Evolutionary conservation across 1,140 invertebrate genomes (phyloP), one percentile per base, ranked within the genome.

Genomic region (Sarcophaga bullata): DNA sequence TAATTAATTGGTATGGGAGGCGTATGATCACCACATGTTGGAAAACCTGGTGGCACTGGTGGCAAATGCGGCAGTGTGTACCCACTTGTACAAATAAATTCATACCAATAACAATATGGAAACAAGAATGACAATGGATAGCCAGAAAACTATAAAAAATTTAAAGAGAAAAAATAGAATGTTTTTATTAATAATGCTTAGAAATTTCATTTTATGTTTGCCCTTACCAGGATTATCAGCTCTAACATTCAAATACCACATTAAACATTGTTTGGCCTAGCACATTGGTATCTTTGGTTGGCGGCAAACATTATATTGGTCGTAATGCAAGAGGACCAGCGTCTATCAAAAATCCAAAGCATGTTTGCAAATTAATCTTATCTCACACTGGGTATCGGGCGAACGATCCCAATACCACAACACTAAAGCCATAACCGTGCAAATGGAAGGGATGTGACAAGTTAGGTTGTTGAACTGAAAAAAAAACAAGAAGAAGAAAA

Each of bases 211-310:
- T n/a, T 47, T 25, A 68, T 6, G 19, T 6, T 0, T 17, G 0
- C 46, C 86, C 85, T 91, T 87, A 95, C 95, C 92, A 83, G 97
- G 96, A 92, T 98, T 98, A 85, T 95, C 94, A 54, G n/a, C 97
- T 86, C 95, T 93, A 91, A 98, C n/a, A 97, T 88, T 97, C 93
- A 83, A 98, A 92, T 58, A 98, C 95, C 52, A 97, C 95, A 90
- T n/a, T 98, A 98, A 83, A 97, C 97, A 86, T 98, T 98, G 89
- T 98, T 97, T 50, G 97, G 97, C 13, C 98, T 95, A 37, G 96
- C 96, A 83, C n/a, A n/a, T 98, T 96, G 0, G 97, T 97, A 88
- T 98, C 97, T 91, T 98, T 98, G 9, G 93, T 92, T 6, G 96
- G 96, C 80, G 97, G 95, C 68, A 95, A 91, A 90, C n/a, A n/a